These are phyloP conservation scores for Loriculus beryllinus DNA, from an alignment of 2,797 vertebrate genomes.

Conservation along the genomic window DNA sequence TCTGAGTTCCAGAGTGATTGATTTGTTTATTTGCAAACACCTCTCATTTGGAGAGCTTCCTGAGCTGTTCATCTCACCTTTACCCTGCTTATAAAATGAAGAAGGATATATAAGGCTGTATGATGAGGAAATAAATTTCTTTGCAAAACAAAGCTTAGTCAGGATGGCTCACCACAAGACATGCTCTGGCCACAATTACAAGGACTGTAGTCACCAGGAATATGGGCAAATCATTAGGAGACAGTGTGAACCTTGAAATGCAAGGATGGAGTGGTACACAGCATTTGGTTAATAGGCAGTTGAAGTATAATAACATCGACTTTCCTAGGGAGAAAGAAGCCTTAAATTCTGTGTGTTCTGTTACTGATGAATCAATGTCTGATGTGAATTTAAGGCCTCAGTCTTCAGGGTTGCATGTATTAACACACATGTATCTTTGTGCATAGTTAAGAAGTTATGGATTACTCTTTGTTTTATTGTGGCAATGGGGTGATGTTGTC, in stretches of 20 bases:
- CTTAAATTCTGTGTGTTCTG: background rate
- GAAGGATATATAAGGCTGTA: background rate
- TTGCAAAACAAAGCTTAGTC: background rate
- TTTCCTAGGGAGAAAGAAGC: background rate
- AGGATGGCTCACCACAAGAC: background rate
- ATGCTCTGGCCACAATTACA: background rate
- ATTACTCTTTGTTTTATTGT: background rate
- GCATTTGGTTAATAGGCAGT: background rate
- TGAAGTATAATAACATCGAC: background rate
- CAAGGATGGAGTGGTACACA: background rate
- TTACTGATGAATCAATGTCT: background rate
- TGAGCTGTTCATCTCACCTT: slow-evolving; percentile 2
- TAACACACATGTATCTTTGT: background rate
- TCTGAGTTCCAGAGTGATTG: background rate
- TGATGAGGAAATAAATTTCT: slow-evolving; percentile 28
- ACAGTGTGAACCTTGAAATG: background rate
- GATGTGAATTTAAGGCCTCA: background rate
- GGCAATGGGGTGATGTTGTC: background rate
- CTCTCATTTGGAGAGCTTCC: background rate
- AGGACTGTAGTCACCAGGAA: background rate
- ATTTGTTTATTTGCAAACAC: slow-evolving; percentile 9
- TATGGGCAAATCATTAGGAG: background rate
- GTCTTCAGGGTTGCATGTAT: background rate
- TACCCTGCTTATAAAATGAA: background rate
- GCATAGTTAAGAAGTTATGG: background rate